These are phyloP conservation scores for Petromus typicus DNA, from an alignment of 2,113 vertebrate genomes.

Conservation along the genomic window DNA sequence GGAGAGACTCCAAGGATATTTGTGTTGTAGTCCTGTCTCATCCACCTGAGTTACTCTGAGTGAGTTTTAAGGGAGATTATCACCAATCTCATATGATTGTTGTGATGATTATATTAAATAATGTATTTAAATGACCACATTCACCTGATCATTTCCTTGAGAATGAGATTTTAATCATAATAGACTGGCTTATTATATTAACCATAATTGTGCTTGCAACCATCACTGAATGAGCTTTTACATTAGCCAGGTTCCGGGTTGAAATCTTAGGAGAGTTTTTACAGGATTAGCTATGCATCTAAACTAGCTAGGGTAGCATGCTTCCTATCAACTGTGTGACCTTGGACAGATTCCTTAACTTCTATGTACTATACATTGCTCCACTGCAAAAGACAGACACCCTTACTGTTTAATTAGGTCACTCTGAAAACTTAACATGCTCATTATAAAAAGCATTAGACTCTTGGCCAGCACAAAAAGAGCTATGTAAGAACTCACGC, in stretches of 20 bases:
- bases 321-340: background rate
- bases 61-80: constrained; percentile 13
- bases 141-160: background rate
- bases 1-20: background rate
- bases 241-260: background rate
- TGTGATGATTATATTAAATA: constrained; percentile 40
- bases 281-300: background rate
- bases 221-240: background rate
- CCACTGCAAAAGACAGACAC: background rate
- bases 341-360: background rate
- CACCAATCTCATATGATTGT: background rate
- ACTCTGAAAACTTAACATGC: background rate
- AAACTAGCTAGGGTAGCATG: background rate
- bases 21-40: background rate
- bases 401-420: background rate
- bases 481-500: background rate
- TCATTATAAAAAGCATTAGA: background rate
- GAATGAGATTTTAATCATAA: constrained; percentile 21
- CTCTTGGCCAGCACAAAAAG: background rate
- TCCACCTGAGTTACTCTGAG: background rate
- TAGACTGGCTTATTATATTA: constrained; percentile 22
- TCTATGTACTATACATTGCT: background rate
- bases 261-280: constrained; percentile 24
- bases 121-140: background rate
- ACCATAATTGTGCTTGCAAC: background rate